Evolutionary conservation across 2,113 vertebrate genomes (phyloP).

Genomic region (Ranitomeya imitator): DNA sequence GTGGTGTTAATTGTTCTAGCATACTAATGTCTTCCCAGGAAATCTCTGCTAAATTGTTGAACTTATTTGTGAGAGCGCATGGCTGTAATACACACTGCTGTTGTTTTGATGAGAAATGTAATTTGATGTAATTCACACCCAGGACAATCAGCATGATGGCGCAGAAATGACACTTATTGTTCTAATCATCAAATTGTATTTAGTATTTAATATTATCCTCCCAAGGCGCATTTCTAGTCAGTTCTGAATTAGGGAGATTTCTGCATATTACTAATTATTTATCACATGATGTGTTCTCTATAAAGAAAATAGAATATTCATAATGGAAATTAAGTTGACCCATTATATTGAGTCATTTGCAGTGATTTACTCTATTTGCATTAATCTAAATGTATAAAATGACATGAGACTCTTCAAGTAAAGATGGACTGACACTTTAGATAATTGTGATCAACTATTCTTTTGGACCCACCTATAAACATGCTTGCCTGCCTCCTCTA

Average conservation of each 20-base stretch:
- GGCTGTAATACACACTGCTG: slow-evolving; percentile 21
- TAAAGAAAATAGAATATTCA: neutral
- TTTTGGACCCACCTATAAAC: too few relatives aligned
- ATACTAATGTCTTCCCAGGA: slow-evolving; percentile 7
- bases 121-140: slow-evolving; percentile 42
- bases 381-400: too few relatives aligned
- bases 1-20: slow-evolving; percentile 45
- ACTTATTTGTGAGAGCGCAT: slow-evolving; percentile 33
- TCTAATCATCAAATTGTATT: slow-evolving; percentile 52
- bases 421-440: too few relatives aligned
- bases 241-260: slow-evolving; percentile 8
- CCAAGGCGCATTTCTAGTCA: slow-evolving; percentile 22
- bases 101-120: slow-evolving; percentile 33
- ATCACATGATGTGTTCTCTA: neutral
- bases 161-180: slow-evolving; percentile 41
- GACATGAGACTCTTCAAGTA: too few relatives aligned
- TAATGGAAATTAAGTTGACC: neutral
- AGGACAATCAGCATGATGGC: slow-evolving; percentile 38
- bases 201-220: slow-evolving; percentile 31
- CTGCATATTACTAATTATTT: neutral
- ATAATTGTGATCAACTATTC: too few relatives aligned
- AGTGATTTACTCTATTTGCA: too few relatives aligned
- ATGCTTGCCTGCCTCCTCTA: too few relatives aligned
- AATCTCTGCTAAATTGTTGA: slow-evolving; percentile 23
- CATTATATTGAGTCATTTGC: neutral